Evolutionary conservation across 2,888 invertebrate genomes (phyloP), one percentile per base, ranked within the genome.

Genomic region (Hololepta plana): DNA sequence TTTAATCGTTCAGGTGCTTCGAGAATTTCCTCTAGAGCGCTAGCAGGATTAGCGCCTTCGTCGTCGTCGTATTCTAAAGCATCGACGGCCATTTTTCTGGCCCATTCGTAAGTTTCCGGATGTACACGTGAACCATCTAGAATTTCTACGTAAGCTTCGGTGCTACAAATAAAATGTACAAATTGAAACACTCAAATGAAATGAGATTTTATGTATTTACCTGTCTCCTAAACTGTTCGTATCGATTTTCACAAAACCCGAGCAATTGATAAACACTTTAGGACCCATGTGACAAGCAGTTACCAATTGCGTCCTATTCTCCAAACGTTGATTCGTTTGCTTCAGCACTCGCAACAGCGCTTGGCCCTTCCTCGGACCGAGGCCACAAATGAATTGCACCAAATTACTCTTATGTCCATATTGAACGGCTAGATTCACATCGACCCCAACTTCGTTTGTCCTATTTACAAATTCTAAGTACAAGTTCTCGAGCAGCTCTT

Each of bases 81-180:
- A 55, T 98, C 98, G 1, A 96, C 93, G 0, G 98, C 98, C 96
- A 98, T 99, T 59, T 99, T 99, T 20, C 96, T 64, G 0, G 98
- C 98, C 96, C 96, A 96, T 47, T 99, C 98, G 52, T 99, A 99
- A 0, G 95, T 91, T 59, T 99, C 98, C 0, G 96, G 96, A 59
- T 98, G 98, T 1, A 98, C 95, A 40, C 98, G 67, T 1, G 96
- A 93, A 0, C 95, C 93, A 47, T 98, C 98, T 27, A 98, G 59
- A 2, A 95, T 90, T 59, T 95, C 82, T 1, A 93, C 85, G 43
- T 91, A 93, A 0, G 87, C 82, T 46, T 93, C 91, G 0, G 91
- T 91, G 46, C 85, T 68, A 28, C 21, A 37, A 35, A 23, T 7
- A 7, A 7, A 17, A 17, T 6, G 7, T n/a, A n/a, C n/a, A 17